Evolutionary conservation across 2,113 vertebrate species (phyloP).

Genomic region (Abramis brama): DNA sequence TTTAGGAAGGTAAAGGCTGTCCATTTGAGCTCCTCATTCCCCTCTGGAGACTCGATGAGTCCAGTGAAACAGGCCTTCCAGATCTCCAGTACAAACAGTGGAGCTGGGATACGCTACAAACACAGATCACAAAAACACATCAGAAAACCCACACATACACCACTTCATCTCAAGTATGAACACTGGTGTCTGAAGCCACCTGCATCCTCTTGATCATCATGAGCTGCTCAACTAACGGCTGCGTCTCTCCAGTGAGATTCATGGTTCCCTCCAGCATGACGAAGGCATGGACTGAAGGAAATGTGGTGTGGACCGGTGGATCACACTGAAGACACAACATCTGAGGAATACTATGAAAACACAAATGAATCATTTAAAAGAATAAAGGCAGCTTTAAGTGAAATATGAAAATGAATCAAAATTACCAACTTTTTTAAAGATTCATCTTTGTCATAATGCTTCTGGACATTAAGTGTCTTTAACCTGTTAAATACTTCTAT

Average conservation of each 20-base stretch:
- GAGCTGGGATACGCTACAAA: constrained; percentile 85
- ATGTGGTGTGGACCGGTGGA: constrained; percentile 82
- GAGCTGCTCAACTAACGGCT: constrained; percentile 93
- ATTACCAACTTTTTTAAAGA: too few species aligned
- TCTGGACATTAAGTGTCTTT: too few species aligned
- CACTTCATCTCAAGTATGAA: neutral
- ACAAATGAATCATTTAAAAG: neutral
- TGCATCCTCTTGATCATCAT: constrained; percentile 99
- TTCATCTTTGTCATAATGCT: too few species aligned
- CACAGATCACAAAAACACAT: neutral
- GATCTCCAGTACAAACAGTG: constrained; percentile 92
- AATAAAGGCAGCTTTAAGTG: too few species aligned
- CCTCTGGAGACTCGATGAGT: constrained; percentile 96
- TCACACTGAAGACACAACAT: constrained; percentile 86
- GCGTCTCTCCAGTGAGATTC: constrained; percentile 94
- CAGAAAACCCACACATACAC: neutral
- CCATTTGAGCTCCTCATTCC: constrained; percentile 97
- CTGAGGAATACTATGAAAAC: constrained; percentile 82
- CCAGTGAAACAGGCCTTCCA: constrained; percentile 99
- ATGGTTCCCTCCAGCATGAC: constrained; percentile 96
- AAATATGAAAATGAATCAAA: too few species aligned
- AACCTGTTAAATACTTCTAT: neutral
- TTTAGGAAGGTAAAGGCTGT: constrained; percentile 98
- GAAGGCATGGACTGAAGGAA: constrained; percentile 92
- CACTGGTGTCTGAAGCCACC: constrained; percentile 70